phyloP scores from a whole-genome alignment of 2,113 vertebrate genomes.

The Pomatorhinus ruficollis region DNA sequence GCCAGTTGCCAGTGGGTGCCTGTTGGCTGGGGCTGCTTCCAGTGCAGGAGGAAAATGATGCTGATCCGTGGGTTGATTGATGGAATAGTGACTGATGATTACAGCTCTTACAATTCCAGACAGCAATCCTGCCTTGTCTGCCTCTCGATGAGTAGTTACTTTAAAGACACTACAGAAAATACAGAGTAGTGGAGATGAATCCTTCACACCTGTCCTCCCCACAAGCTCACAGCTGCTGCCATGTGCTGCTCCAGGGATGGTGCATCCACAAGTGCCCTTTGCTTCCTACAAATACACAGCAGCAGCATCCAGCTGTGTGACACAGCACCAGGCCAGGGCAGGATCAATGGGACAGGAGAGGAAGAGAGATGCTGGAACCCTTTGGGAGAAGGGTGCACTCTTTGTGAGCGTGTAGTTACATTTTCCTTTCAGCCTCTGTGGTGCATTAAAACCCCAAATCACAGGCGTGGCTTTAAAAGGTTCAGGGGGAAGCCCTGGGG shows the following conservation, averaged over 20 bases:
- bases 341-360: background rate
- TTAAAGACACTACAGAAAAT: background rate
- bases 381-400: background rate
- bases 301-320: background rate
- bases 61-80: background rate
- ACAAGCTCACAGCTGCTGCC: background rate
- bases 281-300: background rate
- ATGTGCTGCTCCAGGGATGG: background rate
- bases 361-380: background rate
- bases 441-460: background rate
- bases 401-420: accelerated
- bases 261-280: background rate
- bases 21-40: background rate
- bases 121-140: background rate
- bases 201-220: background rate
- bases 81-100: background rate
- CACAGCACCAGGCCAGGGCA: accelerated
- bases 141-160: background rate
- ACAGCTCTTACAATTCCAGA: background rate
- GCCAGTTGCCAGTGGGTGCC: background rate
- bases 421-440: background rate
- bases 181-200: background rate
- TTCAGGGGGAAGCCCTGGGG: background rate
- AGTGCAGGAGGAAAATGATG: background rate
- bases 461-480: accelerated